phyloP scores from a whole-genome alignment of 2,888 invertebrate species.

The Pandemis corylana region DNA sequence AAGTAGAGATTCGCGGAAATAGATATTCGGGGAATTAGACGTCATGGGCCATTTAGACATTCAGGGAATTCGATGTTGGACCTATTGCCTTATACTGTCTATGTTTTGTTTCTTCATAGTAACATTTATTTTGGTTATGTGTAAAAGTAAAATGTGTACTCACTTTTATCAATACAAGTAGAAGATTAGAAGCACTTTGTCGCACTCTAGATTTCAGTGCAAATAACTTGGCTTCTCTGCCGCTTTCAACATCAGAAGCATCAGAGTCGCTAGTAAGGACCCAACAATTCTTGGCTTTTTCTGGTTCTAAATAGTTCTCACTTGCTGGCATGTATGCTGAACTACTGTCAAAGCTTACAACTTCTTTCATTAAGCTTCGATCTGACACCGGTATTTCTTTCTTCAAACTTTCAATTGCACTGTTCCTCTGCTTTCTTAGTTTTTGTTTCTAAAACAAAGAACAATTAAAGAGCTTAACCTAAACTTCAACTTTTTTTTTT shows the following conservation, averaged over 20 bases:
- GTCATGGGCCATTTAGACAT: too few species aligned
- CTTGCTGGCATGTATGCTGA: slow-evolving; percentile 73
- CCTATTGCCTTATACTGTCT: too few species aligned
- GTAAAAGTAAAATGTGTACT: slow-evolving; percentile 25
- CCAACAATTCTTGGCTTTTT: slow-evolving; percentile 63
- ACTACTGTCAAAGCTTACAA: slow-evolving; percentile 71
- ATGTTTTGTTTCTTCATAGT: too few species aligned
- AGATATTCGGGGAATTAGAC: too few species aligned
- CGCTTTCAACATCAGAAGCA: slow-evolving; percentile 86
- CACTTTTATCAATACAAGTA: slow-evolving; percentile 86
- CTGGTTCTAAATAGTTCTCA: slow-evolving; percentile 67
- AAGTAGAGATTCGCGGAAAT: too few species aligned
- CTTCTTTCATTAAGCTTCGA: slow-evolving; percentile 73
- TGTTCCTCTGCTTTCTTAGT: slow-evolving; percentile 77
- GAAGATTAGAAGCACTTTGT: slow-evolving; percentile 86
- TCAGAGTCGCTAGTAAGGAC: slow-evolving; percentile 88
- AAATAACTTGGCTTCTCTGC: slow-evolving; percentile 77
- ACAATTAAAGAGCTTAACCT: not conserved
- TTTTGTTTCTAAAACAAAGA: slow-evolving; percentile 73
- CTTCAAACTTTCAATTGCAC: slow-evolving; percentile 75
- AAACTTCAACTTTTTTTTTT: not conserved
- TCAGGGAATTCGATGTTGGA: too few species aligned
- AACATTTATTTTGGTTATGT: not conserved
- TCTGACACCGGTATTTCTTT: slow-evolving; percentile 79
- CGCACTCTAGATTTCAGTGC: slow-evolving; percentile 86